These are phyloP conservation scores for Neoniphon sammara DNA, from an alignment of 2,797 vertebrate genomes.

Conservation along the genomic window DNA sequence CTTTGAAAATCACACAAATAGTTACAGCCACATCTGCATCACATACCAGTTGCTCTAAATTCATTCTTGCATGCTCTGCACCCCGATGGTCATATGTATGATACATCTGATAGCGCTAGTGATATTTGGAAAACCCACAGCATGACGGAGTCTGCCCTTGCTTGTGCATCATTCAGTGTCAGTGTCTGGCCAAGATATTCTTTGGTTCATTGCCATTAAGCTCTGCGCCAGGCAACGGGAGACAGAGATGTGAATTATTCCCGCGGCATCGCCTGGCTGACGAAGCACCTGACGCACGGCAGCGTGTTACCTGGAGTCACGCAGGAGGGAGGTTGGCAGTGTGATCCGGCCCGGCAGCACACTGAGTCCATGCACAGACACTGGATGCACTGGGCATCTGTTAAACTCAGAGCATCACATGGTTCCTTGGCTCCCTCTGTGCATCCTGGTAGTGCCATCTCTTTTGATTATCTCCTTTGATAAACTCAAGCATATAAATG, in stretches of 20 bases:
- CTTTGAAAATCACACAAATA: background rate
- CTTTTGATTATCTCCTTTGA: no score
- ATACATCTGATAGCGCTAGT: conserved; percentile 18
- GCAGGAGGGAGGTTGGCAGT: conserved; percentile 27
- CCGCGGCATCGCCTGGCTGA: conserved; percentile 46
- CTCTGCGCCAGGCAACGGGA: conserved; percentile 37
- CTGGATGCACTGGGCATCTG: conserved; percentile 10
- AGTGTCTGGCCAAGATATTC: conserved; percentile 48
- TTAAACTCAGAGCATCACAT: background rate
- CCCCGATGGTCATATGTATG: conserved; percentile 1
- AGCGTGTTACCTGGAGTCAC: conserved; percentile 53
- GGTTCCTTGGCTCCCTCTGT: no score
- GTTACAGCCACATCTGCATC: no score
- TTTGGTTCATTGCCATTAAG: conserved; percentile 50
- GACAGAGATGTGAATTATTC: conserved; percentile 62
- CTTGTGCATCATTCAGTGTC: background rate
- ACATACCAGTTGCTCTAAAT: conserved; percentile 2
- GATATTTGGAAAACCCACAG: conserved; percentile 22
- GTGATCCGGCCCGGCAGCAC: conserved; percentile 50
- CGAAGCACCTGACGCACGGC: conserved; percentile 55
- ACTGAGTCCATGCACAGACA: background rate
- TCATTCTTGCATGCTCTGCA: conserved; percentile 24
- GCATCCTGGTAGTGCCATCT: no score
- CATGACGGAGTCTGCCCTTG: conserved; percentile 13
- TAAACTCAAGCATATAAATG: no score